Base-by-base conservation (phyloP, 2,888 invertebrate genomes). In the Zygogramma bicolorata region DNA sequence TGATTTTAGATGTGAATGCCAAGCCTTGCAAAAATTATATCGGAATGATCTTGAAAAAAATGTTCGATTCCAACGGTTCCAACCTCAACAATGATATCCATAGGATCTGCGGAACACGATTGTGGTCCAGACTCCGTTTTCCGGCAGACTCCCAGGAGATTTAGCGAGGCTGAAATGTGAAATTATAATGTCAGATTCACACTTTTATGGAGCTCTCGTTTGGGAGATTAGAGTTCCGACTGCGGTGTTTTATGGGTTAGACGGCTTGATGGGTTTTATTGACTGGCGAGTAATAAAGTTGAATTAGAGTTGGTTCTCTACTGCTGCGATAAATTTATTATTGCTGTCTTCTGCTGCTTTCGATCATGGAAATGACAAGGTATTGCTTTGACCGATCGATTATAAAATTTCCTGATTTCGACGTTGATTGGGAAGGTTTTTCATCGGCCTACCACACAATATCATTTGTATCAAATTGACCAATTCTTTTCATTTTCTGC, bases 141-240 rank as follows among this genome's bases (percentile, higher is more conserved):
- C 67, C 58, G 67, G 65, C 38, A 1, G 7, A 42, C 27, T 13
- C 63, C 71, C 38, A 67, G 20, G 18, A 68, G 65, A 40, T 53
- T 59, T 34, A 68, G 59, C 18, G 71, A 72, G 4, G 68, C 71
- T 72, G 61, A 25, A 62, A 62, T 62, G 27, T 62, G 25, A 62
- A 62, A 62, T 25, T 62, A 22, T 62, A 25, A 40, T 62, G 27
- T 40, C 40, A 62, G 62, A 62, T 62, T 62, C 42, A 62, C 42
- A 42, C 62, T 62, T 62, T 62, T 40, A 62, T 62, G 42, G 42
- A 25, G 25, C 53, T 53, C 53, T 53, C 53, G 22, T 53, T 53
- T 25, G 53, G 25, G 29, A 42, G 34, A 40, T 34, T 15, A 22
- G 10, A 15, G 62, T 42, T 34, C 10, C 42, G 62, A 42, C 25